Evolutionary conservation across 2,113 vertebrate species (phyloP).

Genomic region (Albula goreensis): DNA sequence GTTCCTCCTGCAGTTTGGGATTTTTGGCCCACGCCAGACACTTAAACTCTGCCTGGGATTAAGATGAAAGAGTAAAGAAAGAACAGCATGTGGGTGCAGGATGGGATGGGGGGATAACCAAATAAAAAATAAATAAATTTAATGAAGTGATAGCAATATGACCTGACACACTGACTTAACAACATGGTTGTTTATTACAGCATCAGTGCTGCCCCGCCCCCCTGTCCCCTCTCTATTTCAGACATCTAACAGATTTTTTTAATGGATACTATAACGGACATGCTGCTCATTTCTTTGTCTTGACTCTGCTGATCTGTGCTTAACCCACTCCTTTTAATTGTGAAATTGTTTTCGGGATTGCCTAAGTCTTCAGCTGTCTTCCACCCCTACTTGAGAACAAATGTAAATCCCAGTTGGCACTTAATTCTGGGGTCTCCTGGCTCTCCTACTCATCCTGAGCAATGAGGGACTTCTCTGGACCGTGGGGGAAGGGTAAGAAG

Average conservation of each 20-base stretch:
- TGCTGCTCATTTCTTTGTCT: conserved; percentile 66
- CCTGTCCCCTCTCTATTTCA: neutral
- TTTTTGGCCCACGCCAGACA: conserved; percentile 70
- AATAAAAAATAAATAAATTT: conserved; percentile 29
- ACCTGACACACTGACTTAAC: conserved; percentile 49
- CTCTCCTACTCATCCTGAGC: neutral
- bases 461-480: no score
- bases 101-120: conserved; percentile 41
- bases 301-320: conserved; percentile 58
- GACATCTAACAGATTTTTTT: conserved; percentile 31
- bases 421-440: neutral
- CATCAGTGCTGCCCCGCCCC: neutral
- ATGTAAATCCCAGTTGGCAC: neutral
- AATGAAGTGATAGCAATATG: conserved; percentile 52
- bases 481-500: neutral
- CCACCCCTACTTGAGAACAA: conserved; percentile 26
- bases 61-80: conserved; percentile 70
- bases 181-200: conserved; percentile 32
- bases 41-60: conserved; percentile 77
- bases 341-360: conserved; percentile 45
- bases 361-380: conserved; percentile 16
- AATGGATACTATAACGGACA: conserved; percentile 58
- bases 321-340: conserved; percentile 59
- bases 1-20: conserved; percentile 71
- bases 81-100: conserved; percentile 52